Evolutionary conservation across 2,113 vertebrate genomes (phyloP).

Genomic region (Axis porcinus): DNA sequence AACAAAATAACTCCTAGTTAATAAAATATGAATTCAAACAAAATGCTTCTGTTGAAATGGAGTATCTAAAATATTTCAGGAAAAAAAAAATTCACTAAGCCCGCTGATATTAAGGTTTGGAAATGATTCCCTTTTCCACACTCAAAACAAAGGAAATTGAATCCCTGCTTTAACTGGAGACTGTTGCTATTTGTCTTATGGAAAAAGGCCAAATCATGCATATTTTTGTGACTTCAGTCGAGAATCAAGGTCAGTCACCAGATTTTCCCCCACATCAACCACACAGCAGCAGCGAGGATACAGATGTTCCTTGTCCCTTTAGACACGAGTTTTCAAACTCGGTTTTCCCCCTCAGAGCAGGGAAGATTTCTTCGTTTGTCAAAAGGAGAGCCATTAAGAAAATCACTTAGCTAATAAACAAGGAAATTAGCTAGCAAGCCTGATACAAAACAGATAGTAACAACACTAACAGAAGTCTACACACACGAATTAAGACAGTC

Average conservation of each 20-base stretch:
- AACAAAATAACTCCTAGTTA: neutral
- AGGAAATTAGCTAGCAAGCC: constrained; percentile 49
- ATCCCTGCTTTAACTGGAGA: constrained; percentile 1
- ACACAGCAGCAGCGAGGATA: neutral
- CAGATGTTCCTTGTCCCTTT: neutral
- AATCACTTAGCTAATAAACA: constrained; percentile 52
- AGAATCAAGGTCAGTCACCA: constrained; percentile 38
- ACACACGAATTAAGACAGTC: constrained; percentile 9
- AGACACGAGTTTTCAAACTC: neutral
- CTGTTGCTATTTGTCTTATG: constrained; percentile 24
- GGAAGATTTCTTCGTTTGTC: constrained; percentile 41
- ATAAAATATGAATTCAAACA: neutral
- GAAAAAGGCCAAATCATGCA: constrained; percentile 18
- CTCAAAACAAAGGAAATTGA: constrained; percentile 26
- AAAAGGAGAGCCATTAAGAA: constrained; percentile 53
- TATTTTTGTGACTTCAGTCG: constrained; percentile 39
- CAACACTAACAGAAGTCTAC: neutral
- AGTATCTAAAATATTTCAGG: constrained; percentile 15
- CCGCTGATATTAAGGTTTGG: neutral
- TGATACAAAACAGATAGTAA: constrained; percentile 28
- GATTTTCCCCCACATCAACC: neutral
- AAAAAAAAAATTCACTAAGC: neutral
- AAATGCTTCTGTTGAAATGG: neutral
- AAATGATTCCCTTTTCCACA: neutral
- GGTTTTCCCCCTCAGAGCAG: neutral